These are phyloP conservation scores for Mesorhabditis belari DNA, from an alignment of 2,888 invertebrate species.

Conservation along the genomic window DNA sequence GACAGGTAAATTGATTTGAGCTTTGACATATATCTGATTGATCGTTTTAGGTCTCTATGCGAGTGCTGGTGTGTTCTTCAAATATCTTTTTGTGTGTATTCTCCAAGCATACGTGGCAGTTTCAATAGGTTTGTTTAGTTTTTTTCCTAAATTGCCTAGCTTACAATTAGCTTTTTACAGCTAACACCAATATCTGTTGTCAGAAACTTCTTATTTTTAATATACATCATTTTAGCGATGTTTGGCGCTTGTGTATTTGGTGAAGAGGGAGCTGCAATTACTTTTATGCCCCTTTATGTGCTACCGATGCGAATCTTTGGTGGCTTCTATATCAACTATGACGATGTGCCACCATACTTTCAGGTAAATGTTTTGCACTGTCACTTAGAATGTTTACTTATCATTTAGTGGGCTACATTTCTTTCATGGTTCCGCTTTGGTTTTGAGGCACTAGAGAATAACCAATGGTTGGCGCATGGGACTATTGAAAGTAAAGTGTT, in stretches of 20 bases:
- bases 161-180: too few species aligned
- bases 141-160: neutral
- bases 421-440: constrained; percentile 45
- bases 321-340: constrained; percentile 39
- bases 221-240: too few species aligned
- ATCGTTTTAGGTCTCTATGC: constrained; percentile 13
- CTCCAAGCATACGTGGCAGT: constrained; percentile 33
- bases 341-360: constrained; percentile 33
- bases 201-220: too few species aligned
- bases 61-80: constrained; percentile 12
- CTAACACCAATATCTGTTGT: too few species aligned
- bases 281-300: constrained; percentile 37
- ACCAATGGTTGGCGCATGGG: constrained; percentile 31
- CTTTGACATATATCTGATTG: too few species aligned
- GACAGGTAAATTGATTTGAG: too few species aligned
- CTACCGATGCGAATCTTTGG: constrained; percentile 41
- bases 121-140: constrained; percentile 26
- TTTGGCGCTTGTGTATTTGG: constrained; percentile 41
- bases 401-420: constrained; percentile 17
- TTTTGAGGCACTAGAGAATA: constrained; percentile 38
- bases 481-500: too few species aligned
- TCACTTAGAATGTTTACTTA: too few species aligned
- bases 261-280: constrained; percentile 36
- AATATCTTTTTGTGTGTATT: constrained; percentile 26
- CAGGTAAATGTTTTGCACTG: too few species aligned